Conservation (phyloP, 2,113 vertebrate species). For the Crotalus horridus region DNA sequence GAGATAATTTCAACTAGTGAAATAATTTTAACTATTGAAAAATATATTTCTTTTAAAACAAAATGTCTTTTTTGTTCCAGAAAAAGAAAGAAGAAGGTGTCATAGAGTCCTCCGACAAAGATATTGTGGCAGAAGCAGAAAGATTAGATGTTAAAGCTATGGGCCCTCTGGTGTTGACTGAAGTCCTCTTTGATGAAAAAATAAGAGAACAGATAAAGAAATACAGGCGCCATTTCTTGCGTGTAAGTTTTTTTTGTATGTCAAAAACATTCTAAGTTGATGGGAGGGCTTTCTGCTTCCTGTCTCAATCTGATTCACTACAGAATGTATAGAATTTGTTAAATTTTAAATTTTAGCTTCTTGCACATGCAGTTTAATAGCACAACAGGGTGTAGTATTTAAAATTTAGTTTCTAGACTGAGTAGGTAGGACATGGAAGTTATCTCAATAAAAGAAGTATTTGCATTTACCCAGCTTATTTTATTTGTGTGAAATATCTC, state of each 20-base stretch:
- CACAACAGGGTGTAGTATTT: not conserved
- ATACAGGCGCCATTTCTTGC: slow-evolving; percentile 93
- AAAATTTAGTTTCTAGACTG: not conserved
- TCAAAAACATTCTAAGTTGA: not conserved
- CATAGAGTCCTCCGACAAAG: slow-evolving; percentile 89
- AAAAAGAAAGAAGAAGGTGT: slow-evolving; percentile 90
- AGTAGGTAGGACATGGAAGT: not conserved
- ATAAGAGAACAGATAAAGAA: slow-evolving; percentile 97
- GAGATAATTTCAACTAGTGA: not conserved
- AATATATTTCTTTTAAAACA: fast-evolving
- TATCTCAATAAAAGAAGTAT: not conserved
- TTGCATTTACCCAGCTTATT: not conserved
- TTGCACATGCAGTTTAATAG: not conserved
- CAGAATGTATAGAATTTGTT: not conserved
- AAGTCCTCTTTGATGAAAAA: slow-evolving; percentile 93
- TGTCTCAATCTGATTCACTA: not conserved
- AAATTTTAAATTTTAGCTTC: not conserved
- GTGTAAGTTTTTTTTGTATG: slow-evolving; percentile 71
- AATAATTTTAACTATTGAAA: not conserved
- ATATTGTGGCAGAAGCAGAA: slow-evolving; percentile 95
- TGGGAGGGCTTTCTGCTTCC: not conserved
- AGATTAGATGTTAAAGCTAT: slow-evolving; percentile 95
- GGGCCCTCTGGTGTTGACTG: slow-evolving; percentile 95
- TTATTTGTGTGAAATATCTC: not conserved
- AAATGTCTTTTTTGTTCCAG: slow-evolving; percentile 54